Conservation (phyloP, 2,888 invertebrate genomes). For the Chorisops tibialis region DNA sequence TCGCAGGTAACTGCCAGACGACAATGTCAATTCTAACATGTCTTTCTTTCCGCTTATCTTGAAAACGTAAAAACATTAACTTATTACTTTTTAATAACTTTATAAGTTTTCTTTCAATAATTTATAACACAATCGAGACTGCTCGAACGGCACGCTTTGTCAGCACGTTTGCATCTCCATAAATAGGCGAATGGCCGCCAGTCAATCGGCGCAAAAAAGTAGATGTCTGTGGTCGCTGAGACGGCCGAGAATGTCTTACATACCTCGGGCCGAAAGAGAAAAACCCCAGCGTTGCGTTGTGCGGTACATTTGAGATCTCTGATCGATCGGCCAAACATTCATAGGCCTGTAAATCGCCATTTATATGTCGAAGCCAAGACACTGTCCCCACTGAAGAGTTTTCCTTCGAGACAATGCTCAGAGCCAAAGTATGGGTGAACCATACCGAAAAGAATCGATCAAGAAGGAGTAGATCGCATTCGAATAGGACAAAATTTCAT, state of each 20-base stretch:
- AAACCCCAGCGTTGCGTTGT: background rate
- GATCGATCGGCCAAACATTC: too few relatives aligned
- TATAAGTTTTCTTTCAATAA: conserved; percentile 32
- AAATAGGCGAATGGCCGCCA: conserved; percentile 35
- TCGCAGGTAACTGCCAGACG: conserved; percentile 9
- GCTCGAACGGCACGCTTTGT: conserved; percentile 39
- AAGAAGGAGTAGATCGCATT: too few relatives aligned
- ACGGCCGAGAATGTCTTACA: conserved; percentile 12
- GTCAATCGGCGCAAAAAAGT: conserved; percentile 31
- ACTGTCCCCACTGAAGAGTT: too few relatives aligned
- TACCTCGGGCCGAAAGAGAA: background rate
- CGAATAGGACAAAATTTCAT: too few relatives aligned
- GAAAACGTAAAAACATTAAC: conserved; percentile 9
- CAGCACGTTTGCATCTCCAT: conserved; percentile 37
- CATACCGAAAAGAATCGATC: too few relatives aligned
- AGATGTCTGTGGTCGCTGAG: conserved; percentile 25
- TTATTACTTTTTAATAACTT: conserved; percentile 33
- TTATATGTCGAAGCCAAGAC: too few relatives aligned
- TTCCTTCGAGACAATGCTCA: too few relatives aligned
- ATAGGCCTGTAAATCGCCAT: too few relatives aligned
- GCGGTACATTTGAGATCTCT: too few relatives aligned
- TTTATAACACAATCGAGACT: conserved; percentile 29
- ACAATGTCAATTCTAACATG: conserved; percentile 15
- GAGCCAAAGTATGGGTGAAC: too few relatives aligned
- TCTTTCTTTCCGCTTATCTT: conserved; percentile 3